These are phyloP conservation scores for Coboldia fuscipes DNA, from an alignment of 1,140 invertebrate species.

Conservation along the genomic window DNA sequence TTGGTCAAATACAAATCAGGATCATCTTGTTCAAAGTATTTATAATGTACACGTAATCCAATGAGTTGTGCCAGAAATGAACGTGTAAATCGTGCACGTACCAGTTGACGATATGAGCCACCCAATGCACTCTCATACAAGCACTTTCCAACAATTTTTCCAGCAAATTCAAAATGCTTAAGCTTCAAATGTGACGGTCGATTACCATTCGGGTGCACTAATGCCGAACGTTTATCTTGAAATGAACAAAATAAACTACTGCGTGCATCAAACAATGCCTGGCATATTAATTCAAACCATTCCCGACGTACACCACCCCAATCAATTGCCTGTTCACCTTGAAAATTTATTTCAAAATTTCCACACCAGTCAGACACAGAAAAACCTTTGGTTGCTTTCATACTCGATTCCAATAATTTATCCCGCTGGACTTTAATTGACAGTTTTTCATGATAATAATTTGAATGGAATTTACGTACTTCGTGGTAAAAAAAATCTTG, in stretches of 20 bases:
- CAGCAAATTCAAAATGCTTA: constrained; percentile 85
- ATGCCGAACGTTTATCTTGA: constrained; percentile 58
- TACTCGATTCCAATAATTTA: constrained; percentile 58
- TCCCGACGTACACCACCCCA: constrained; percentile 83
- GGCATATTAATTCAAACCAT: constrained; percentile 83
- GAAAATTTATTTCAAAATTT: constrained; percentile 81
- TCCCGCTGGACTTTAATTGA: constrained; percentile 60
- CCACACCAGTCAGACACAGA: constrained; percentile 72
- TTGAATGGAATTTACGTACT: constrained; percentile 58
- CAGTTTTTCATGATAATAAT: constrained; percentile 66
- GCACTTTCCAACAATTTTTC: constrained; percentile 65
- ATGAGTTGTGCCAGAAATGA: constrained; percentile 91
- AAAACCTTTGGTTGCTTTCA: constrained; percentile 61
- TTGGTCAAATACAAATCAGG: constrained; percentile 81
- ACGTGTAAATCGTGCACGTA: constrained; percentile 71
- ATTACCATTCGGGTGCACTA: constrained; percentile 76
- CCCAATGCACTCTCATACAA: constrained; percentile 74
- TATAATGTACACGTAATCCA: constrained; percentile 73
- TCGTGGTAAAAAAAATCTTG: constrained; percentile 90
- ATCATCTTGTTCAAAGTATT: constrained; percentile 93
- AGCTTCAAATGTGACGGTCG: constrained; percentile 52
- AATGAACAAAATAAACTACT: constrained; percentile 68
- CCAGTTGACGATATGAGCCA: constrained; percentile 67
- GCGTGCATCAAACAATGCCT: constrained; percentile 62
- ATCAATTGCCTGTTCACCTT: constrained; percentile 82